Evolutionary conservation across 1,140 invertebrate species (phyloP).

Genomic region (Aphelenchoides avenae): DNA sequence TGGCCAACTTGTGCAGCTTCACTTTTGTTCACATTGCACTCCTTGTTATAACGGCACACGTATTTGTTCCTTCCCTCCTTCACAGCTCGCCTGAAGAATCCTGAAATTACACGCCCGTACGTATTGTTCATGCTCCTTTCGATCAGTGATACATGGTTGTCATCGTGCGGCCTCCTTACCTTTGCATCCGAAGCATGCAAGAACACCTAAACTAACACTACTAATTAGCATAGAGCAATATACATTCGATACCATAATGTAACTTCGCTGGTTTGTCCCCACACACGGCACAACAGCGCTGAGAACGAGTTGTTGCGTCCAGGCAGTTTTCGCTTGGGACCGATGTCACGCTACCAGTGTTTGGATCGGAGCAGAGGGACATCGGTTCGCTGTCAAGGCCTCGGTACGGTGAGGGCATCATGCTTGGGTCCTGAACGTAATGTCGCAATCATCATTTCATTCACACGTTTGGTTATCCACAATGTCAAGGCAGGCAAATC

Average conservation of each 20-base stretch:
- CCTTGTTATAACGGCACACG: constrained; percentile 20
- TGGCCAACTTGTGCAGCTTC: not conserved
- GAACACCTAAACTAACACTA: constrained; percentile 43
- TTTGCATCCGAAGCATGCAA: constrained; percentile 34
- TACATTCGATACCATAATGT: too few relatives aligned
- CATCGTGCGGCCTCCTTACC: not conserved
- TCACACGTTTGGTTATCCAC: too few relatives aligned
- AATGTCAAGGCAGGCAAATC: too few relatives aligned
- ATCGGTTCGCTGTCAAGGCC: too few relatives aligned
- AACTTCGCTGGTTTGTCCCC: constrained; percentile 47
- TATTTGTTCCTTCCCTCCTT: constrained; percentile 29
- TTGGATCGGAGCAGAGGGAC: too few relatives aligned
- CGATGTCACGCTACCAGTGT: too few relatives aligned
- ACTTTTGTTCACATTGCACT: constrained; percentile 30
- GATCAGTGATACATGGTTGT: not conserved
- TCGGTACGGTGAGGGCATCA: too few relatives aligned
- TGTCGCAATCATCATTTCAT: too few relatives aligned
- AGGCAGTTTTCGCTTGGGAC: too few relatives aligned
- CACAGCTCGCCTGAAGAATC: constrained; percentile 25
- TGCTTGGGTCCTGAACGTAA: too few relatives aligned
- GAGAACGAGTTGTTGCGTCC: too few relatives aligned
- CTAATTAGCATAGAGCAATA: too few relatives aligned
- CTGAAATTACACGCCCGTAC: not conserved
- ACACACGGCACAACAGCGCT: constrained; percentile 42
- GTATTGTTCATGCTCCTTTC: not conserved